Conservation (phyloP, 2,888 invertebrate species). For the Hypolimnas misippus region DNA sequence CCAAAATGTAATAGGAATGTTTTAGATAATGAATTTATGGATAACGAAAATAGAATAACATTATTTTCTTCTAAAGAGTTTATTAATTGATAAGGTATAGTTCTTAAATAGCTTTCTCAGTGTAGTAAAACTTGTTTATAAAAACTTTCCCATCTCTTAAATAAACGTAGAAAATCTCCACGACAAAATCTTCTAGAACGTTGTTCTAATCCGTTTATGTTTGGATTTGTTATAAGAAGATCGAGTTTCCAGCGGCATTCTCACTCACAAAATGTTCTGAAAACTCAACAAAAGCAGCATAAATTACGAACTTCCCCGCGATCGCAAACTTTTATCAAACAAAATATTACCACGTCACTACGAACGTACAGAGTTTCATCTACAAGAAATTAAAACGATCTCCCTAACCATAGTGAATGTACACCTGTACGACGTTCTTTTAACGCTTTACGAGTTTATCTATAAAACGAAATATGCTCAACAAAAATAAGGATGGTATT, state of each 20-base stretch:
- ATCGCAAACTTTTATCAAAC: constrained; percentile 56
- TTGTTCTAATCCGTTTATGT: constrained; percentile 27
- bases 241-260: constrained; percentile 34
- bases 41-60: no score
- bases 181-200: constrained; percentile 16
- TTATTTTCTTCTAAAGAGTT: no score
- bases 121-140: not conserved
- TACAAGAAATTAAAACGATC: constrained; percentile 27
- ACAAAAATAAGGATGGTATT: constrained; percentile 40
- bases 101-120: no score
- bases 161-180: not conserved
- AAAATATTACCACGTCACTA: constrained; percentile 47
- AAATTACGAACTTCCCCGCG: constrained; percentile 58
- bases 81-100: no score
- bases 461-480: constrained; percentile 49
- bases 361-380: constrained; percentile 29
- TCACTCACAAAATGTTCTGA: constrained; percentile 41
- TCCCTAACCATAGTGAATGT: constrained; percentile 43
- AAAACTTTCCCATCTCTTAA: not conserved
- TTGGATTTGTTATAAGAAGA: constrained; percentile 41
- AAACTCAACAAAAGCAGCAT: constrained; percentile 51
- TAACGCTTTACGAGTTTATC: constrained; percentile 57
- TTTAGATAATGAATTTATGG: no score
- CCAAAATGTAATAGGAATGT: no score
- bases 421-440: constrained; percentile 63